Evolutionary conservation across 2,797 vertebrate species (phyloP), one percentile per base, ranked within the genome.

Genomic region (Lacerta bilineata): DNA sequence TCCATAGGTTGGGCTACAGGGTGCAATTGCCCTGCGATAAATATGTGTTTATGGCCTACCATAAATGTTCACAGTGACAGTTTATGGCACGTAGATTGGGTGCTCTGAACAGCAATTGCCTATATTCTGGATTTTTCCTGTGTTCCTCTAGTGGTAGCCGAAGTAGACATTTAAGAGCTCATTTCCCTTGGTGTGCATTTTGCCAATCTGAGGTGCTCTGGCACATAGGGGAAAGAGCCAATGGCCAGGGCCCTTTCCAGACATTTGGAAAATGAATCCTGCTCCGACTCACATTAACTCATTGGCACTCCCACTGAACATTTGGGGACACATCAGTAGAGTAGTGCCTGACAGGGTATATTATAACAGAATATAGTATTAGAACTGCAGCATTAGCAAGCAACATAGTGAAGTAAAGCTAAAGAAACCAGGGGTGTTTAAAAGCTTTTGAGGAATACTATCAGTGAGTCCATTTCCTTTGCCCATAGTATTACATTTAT

Each of bases 1-100:
- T 98, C 97, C 97, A 97, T 97, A 97, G 97, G 97, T 96, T 97
- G 93, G 97, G 97, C 97, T 97, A 95, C 97, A 97, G 97, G 97
- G 97, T 97, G 96, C 97, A 96, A 97, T 97, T 96, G 97, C 97
- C 94, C 86, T 68, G 95, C 94, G 97, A 98, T 98, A 97, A 97
- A 97, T 96, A 92, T 95, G 96, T 96, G 97, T 98, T 98, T 98
- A 98, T 97, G 96, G 97, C 95, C 94, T 95, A 91, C 95, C 96
- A 97, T 98, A 98, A 98, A 98, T 97, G 97, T 97, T 97, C 96
- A 90, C 96, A 95, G 97, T 98, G 96, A 96, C 96, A 96, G 95
- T 95, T 95, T 97, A 97, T 96, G 95, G 95, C 91, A 90, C 97
- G 97, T 96, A 97, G 97, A 97, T 97, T 96, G 97, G 96, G 86